These are phyloP conservation scores for Zhengitettix transpicula DNA, from an alignment of 2,888 invertebrate genomes.

Conservation along the genomic window DNA sequence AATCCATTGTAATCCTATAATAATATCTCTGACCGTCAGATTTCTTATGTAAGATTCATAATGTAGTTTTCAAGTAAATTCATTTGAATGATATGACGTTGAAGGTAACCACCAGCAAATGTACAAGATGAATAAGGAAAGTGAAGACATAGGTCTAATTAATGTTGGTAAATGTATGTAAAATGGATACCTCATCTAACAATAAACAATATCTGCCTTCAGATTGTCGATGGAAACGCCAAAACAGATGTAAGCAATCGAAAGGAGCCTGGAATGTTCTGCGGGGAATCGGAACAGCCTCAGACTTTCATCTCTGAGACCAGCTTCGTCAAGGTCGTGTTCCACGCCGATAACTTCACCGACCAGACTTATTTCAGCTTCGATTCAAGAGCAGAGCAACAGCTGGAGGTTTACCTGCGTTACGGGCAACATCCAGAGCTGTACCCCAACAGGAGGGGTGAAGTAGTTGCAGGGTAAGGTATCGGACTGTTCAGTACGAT, in stretches of 20 bases:
- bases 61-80: too few relatives aligned
- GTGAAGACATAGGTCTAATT: too few relatives aligned
- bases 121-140: too few relatives aligned
- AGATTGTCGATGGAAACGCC: slow-evolving; percentile 83
- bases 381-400: slow-evolving; percentile 77
- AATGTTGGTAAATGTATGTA: too few relatives aligned
- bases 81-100: too few relatives aligned
- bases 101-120: too few relatives aligned
- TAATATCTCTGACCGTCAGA: too few relatives aligned
- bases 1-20: too few relatives aligned
- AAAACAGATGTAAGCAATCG: slow-evolving; percentile 78
- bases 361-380: slow-evolving; percentile 81
- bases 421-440: slow-evolving; percentile 90
- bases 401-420: slow-evolving; percentile 73
- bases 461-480: slow-evolving; percentile 66
- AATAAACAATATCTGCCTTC: slow-evolving; percentile 14
- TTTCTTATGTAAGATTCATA: too few relatives aligned
- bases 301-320: slow-evolving; percentile 91
- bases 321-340: slow-evolving; percentile 78
- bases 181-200: too few relatives aligned
- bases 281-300: slow-evolving; percentile 85
- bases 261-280: slow-evolving; percentile 78
- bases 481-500: too few relatives aligned
- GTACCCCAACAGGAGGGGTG: slow-evolving; percentile 78
- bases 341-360: slow-evolving; percentile 85